Conservation (phyloP, 1,140 invertebrate genomes). For the Drosophila parvula region DNA sequence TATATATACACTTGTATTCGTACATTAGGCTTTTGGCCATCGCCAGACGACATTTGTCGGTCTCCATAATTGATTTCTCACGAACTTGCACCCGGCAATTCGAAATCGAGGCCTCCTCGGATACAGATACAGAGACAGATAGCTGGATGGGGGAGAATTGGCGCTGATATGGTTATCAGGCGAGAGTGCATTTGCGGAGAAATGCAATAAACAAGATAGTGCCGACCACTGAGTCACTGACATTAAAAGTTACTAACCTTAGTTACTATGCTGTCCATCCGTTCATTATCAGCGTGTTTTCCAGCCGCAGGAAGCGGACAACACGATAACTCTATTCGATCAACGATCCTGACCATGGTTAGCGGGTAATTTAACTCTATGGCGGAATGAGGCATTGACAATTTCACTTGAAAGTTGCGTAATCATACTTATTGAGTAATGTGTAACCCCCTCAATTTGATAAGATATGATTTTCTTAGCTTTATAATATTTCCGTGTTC, state of each 20-base stretch:
- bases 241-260: slow-evolving; percentile 68
- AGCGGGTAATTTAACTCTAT: background rate
- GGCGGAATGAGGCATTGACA: background rate
- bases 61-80: slow-evolving; percentile 70
- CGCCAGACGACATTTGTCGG: slow-evolving; percentile 25
- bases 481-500: background rate
- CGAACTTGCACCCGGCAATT: slow-evolving; percentile 54
- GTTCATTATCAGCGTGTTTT: slow-evolving; percentile 1
- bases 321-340: background rate
- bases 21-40: slow-evolving; percentile 20
- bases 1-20: slow-evolving; percentile 6
- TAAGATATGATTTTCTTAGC: slow-evolving; percentile 15
- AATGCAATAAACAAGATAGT: slow-evolving; percentile 62
- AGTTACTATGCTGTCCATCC: slow-evolving; percentile 24
- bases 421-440: slow-evolving; percentile 26
- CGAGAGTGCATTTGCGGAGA: slow-evolving; percentile 18
- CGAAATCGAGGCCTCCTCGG: slow-evolving; percentile 26
- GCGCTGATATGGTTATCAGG: slow-evolving; percentile 49
- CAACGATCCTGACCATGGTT: slow-evolving; percentile 23
- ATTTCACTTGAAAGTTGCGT: slow-evolving; percentile 8
- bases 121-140: background rate
- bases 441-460: background rate
- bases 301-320: slow-evolving; percentile 17
- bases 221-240: slow-evolving; percentile 64
- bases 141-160: background rate